Base-by-base conservation (phyloP, 2,888 invertebrate genomes). In the Drosophila multiciliata region DNA sequence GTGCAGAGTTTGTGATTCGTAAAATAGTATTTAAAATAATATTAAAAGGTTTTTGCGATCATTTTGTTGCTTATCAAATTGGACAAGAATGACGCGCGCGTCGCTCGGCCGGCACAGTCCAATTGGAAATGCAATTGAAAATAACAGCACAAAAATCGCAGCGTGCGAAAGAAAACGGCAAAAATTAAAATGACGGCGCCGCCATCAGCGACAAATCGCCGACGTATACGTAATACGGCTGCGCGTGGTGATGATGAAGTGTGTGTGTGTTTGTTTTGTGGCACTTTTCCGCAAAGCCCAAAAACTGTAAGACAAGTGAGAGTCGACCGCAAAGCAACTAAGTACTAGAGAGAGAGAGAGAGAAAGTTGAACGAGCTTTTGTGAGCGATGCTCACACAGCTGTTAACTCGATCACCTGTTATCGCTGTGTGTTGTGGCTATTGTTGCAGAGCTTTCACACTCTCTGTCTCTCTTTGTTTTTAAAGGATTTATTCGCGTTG, bases 71-170 rank as follows among this genome's bases (percentile, higher is more conserved):
- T 70, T 75, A 72, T 79, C 59, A 66, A 72, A 68, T 78, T 72
- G 65, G 60, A 64, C 38, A 58, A 36, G 40, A 64, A 58, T 58
- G 64, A 71, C 76, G 84, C 78, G 80, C 88, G 75, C 69, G 73
- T 76, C 62, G 57, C 50, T 75, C 52, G 38, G 61, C 69, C 61
- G 67, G 78, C 66, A 49, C 69, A 61, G 82, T 81, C 65, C 75
- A 84, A 89, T 87, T 84, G 82, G 78, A 87, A 85, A 84, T 87
- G 87, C 87, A 89, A 82, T 84, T 89, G 85, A 81, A 84, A 87
- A 84, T 78, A 82, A 73, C 66, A 73, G 66, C 76, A 83, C 62
- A 73, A 63, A 75, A 67, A 45, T 45, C 79, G 67, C 75, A 71
- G 66, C 77, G 79, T 66, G 72, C 74, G 78, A 84, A 82, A 87